Base-by-base conservation (phyloP, 2,113 vertebrate genomes). In the Delphinus delphis region DNA sequence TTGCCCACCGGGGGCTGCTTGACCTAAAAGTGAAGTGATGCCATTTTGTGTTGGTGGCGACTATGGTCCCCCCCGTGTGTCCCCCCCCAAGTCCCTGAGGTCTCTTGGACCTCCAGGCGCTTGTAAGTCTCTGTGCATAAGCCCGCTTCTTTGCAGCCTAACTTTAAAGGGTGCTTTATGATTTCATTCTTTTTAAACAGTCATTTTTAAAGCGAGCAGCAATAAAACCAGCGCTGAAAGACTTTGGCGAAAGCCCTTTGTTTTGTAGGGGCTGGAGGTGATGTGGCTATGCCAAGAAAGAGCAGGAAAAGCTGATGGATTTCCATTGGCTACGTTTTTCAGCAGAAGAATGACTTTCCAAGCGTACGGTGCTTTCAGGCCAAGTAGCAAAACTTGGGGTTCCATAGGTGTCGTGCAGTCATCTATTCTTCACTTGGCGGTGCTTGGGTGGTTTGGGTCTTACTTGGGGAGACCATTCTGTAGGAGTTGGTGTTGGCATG, bases 141-240 rank as follows among this genome's bases (percentile, higher is more conserved):
- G 6, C 55, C 15, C 11, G 18, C 50, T 1, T 90, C 53, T 76
- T 88, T 28, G 33, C 2, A 20, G 15, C n/a, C 17, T 93, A 10
- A 23, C 80, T 88, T 90, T 10, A 87, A 88, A 89, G 74, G 44
- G 53, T 65, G 55, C 44, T 86, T 81, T 86, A 74, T 68, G 15
- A 38, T 81, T 80, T 79, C 71, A 8, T 70, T 84, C 80, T 60
- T 90, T n/a, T 50, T 47, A 65, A n/a, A 73, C 14, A 44, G 36
- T 55, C 50, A 12, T 84, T 96, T 96, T 96, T n/a, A 68, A 87
- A 88, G 58, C 41, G 21, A 81, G 81, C n/a, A 21, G 26, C 31
- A 36, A 36, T 50, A 67, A 82, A 88, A 53, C 76, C 41, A 50
- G 80, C 20, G 0, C 71, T 70, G 1, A n/a, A 47, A 60, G 81